Evolutionary conservation across 2,888 invertebrate species (phyloP), one percentile per base, ranked within the genome.

Genomic region (Temnothorax ravouxi): DNA sequence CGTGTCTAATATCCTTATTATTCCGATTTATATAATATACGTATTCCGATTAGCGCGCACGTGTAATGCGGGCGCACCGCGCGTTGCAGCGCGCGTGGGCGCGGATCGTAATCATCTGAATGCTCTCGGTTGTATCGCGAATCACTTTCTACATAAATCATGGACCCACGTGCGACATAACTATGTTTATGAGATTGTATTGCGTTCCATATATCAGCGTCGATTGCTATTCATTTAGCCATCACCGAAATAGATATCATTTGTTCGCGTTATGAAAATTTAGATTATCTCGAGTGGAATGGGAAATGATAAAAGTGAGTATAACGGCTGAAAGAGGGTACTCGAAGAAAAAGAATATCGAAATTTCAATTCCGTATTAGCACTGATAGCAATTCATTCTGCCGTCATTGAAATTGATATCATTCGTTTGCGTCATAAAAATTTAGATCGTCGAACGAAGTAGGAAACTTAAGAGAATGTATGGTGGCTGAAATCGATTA

Each of bases 1-100:
- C 90, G 90, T 90, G 90, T 84, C 86, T 90, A 90, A 90, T 90
- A 88, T 86, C 88, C 86, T 86, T 88, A 90, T 86, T 88, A 90
- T 86, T 86, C 88, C 88, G 83, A 75, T 72, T 81, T 71, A 66
- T 86, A 86, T 84, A 87, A 88, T 82, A 79, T 66, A 64, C 81
- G 83, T 86, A 88, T 90, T 85, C 90, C 86, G 90, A 90, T 90
- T 90, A 90, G 88, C 74, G 86, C 67, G 83, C 86, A 80, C 89
- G 89, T 88, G 89, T 90, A 85, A 88, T 85, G 86, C 75, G 84
- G 82, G 76, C 83, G 85, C 84, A 86, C 83, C 84, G 85, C 83
- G 34, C 34, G 85, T 82, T 84, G 85, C 76, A 64, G n/a, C 47
- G 47, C 29, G 86, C 89, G 91, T 91, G 89, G 91, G 91, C 86